These are phyloP conservation scores for Dasyornis broadbenti DNA, from an alignment of 2,113 vertebrate genomes.

Conservation along the genomic window DNA sequence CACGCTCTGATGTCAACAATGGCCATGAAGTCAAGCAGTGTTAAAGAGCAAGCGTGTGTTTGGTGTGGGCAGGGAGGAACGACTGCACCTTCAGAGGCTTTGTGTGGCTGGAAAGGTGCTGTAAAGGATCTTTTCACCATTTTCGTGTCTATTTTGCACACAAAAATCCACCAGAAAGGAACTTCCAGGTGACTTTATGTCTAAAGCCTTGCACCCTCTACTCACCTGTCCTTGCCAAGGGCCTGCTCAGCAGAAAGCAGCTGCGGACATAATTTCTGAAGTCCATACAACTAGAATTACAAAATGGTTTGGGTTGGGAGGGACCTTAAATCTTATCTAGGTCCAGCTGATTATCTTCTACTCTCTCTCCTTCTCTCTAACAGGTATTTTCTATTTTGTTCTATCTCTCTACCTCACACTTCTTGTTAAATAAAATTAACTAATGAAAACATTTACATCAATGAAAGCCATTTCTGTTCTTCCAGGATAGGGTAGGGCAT, in stretches of 20 bases:
- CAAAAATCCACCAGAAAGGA: not conserved
- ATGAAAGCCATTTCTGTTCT: not conserved
- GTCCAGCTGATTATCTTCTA: not conserved
- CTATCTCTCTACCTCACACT: not conserved
- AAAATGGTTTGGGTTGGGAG: not conserved
- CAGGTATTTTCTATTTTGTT: not conserved
- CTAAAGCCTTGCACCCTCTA: not conserved
- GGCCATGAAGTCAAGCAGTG: too few species aligned
- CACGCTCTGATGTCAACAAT: fast-evolving
- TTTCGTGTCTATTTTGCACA: not conserved
- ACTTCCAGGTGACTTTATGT: not conserved
- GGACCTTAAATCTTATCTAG: not conserved
- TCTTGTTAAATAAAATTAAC: not conserved
- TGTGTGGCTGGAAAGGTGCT: not conserved
- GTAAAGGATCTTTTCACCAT: not conserved
- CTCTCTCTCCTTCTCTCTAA: not conserved
- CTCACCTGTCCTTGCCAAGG: fast-evolving
- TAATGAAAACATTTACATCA: not conserved
- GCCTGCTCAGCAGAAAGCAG: not conserved
- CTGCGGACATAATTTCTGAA: not conserved
- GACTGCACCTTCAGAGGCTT: too few species aligned
- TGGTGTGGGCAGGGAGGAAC: fast-evolving
- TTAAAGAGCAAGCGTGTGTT: not conserved
- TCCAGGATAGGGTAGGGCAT: not conserved
- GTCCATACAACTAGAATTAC: not conserved